Evolutionary conservation across 2,797 vertebrate species (phyloP), one percentile per base, ranked within the genome.

Genomic region (Orientallactaga sibirica): DNA sequence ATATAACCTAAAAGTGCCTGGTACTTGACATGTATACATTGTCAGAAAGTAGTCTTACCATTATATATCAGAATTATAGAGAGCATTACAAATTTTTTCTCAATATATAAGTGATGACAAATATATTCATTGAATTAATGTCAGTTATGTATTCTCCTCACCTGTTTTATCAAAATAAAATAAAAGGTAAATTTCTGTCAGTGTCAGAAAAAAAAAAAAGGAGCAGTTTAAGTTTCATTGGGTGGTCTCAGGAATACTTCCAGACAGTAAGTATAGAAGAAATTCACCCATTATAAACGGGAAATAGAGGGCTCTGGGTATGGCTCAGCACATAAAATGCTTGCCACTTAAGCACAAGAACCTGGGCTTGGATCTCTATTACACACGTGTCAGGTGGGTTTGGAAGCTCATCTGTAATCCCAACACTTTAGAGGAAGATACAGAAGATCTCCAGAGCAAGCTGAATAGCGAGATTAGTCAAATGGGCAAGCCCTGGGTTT

Each of bases 21-120:
- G 2, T 3, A 64, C 78, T 37, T 61, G 27, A 67, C 4, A 76
- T 15, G 64, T n/a, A 37, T 19, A 29, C 11, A 22, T 20, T 58
- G 2, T 82, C 16, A 82, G 22, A 79, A 68, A 29, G 55, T 29
- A 73, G 27, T 86, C 48, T 16, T 68, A 85, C 82, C 25, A 67
- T 74, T 78, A 74, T 14, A 91, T 71, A 88, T 61, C 29, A 89
- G 2, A 5, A 61, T 19, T 68, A 41, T 7, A 86, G n/a, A 90
- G 25, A 68, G 18, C 14, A 78, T 83, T 83, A 64, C 1, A 82
- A 74, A 48, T 85, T 83, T 48, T 70, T 86, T 27, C 48, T 14
- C 52, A 74, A 77, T 90, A 86, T 3, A 75, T 61, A 92, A 87
- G 3, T 70, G 33, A 79, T 94, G 27, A 58, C 1, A 88, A 89